A percentile compares a stretch with the other conserved stretches of the same genome.
phyloP scores from a whole-genome alignment of 2,113 vertebrate species.

The Spermophilus dauricus region DNA sequence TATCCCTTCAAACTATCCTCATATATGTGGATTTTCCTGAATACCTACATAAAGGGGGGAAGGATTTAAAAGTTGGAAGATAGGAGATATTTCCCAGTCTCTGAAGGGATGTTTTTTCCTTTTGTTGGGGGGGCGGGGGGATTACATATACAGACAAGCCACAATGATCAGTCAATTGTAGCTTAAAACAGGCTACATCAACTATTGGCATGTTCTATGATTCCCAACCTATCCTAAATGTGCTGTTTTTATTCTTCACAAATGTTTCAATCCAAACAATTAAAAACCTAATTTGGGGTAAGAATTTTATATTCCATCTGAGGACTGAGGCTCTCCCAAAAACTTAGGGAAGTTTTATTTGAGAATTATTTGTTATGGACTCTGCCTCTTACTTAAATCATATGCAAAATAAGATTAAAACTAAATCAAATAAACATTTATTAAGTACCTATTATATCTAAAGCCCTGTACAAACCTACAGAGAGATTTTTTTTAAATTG shows the following conservation, averaged over 20 bases:
- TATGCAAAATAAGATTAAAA: conserved; percentile 35
- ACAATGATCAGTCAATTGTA: conserved; percentile 13
- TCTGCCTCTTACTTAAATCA: conserved; percentile 1
- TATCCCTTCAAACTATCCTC: background rate
- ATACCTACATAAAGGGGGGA: background rate
- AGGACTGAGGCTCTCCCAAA: background rate
- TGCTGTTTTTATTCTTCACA: conserved; percentile 25
- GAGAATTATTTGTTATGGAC: background rate
- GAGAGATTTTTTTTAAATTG: background rate
- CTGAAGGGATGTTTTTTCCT: background rate
- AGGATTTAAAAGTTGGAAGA: conserved; percentile 28
- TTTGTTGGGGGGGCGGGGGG: no score
- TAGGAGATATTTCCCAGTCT: background rate
- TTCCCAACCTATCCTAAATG: background rate
- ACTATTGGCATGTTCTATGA: background rate
- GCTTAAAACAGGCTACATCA: background rate
- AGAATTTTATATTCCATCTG: background rate
- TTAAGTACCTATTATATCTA: background rate
- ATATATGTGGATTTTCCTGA: background rate
- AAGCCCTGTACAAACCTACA: background rate
- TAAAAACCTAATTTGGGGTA: conserved; percentile 3
- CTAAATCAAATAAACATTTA: conserved; percentile 19
- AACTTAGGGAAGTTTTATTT: background rate
- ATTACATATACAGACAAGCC: background rate
- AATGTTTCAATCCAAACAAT: conserved; percentile 33